These are phyloP conservation scores for Willowsia nigromaculata DNA, from an alignment of 2,888 invertebrate species.

Conservation along the genomic window DNA sequence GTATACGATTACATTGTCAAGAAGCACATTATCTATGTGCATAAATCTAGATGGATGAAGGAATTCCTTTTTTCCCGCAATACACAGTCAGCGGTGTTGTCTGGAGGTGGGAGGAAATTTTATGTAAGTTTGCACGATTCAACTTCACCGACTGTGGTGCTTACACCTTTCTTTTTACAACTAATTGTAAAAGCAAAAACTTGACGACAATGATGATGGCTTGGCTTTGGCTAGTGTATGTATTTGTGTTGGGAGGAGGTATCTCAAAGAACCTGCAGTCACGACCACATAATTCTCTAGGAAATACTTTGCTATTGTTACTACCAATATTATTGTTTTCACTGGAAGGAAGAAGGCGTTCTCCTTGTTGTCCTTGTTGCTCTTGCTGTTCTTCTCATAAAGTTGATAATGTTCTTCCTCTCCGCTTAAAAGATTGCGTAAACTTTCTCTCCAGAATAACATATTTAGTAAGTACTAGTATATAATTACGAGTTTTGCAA, in stretches of 20 bases:
- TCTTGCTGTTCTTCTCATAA: background rate
- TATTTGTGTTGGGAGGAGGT: background rate
- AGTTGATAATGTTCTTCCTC: background rate
- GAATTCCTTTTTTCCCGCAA: background rate
- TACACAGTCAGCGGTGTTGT: too few species aligned
- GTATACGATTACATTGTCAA: conserved; percentile 56
- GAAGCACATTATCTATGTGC: conserved; percentile 56
- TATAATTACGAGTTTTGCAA: background rate
- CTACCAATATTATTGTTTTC: conserved; percentile 4
- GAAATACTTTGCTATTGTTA: background rate
- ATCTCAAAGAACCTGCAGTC: background rate
- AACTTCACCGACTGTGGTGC: too few species aligned
- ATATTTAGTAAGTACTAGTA: background rate
- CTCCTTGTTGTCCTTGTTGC: background rate
- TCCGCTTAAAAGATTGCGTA: background rate
- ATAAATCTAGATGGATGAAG: conserved; percentile 51
- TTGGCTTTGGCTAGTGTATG: too few species aligned
- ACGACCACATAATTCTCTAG: background rate
- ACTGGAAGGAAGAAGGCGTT: background rate
- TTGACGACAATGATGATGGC: background rate
- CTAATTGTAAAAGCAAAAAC: background rate
- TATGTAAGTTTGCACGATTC: too few species aligned
- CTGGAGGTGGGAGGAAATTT: too few species aligned
- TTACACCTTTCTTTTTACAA: background rate
- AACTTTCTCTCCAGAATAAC: background rate